Evolutionary conservation across 2,888 invertebrate genomes (phyloP).

Genomic region (Agonopterix subpropinquella): DNA sequence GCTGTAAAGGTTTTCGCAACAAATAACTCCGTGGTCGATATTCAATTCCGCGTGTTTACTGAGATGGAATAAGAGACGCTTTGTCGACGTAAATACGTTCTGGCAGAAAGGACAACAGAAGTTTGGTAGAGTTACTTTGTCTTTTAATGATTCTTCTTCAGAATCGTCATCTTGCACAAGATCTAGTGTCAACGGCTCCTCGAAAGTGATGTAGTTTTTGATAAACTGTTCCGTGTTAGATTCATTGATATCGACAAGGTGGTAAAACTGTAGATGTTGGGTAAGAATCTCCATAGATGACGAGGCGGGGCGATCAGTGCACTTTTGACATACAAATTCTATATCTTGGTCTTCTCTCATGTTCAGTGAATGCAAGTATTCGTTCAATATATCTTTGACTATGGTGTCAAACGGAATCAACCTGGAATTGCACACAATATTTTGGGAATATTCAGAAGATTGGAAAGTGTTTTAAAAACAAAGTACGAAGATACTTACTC

Average conservation of each 20-base stretch:
- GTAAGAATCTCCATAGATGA: conserved; percentile 23
- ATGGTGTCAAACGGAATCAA: conserved; percentile 19
- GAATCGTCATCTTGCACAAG: conserved; percentile 22
- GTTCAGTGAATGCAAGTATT: conserved; percentile 31
- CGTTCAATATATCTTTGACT: conserved; percentile 29
- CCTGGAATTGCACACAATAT: conserved; percentile 37
- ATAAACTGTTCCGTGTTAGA: conserved; percentile 29
- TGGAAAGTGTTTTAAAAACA: not conserved
- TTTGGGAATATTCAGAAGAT: conserved; percentile 6
- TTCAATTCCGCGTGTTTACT: conserved; percentile 38
- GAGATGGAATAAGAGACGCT: conserved; percentile 44
- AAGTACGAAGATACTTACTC: conserved; percentile 20
- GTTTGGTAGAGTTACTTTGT: conserved; percentile 13
- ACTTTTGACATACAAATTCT: conserved; percentile 47
- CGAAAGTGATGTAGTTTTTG: conserved; percentile 42
- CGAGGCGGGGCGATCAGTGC: conserved; percentile 22
- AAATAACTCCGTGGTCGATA: conserved; percentile 27
- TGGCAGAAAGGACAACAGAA: conserved; percentile 45
- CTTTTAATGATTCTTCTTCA: not conserved
- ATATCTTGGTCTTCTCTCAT: conserved; percentile 27
- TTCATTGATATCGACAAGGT: conserved; percentile 10
- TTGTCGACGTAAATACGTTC: conserved; percentile 39
- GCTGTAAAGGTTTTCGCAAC: conserved; percentile 31
- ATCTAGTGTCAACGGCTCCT: conserved; percentile 35
- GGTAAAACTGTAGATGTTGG: conserved; percentile 32